Conservation (phyloP, 2,113 vertebrate species). For the Pristiophorus japonicus region DNA sequence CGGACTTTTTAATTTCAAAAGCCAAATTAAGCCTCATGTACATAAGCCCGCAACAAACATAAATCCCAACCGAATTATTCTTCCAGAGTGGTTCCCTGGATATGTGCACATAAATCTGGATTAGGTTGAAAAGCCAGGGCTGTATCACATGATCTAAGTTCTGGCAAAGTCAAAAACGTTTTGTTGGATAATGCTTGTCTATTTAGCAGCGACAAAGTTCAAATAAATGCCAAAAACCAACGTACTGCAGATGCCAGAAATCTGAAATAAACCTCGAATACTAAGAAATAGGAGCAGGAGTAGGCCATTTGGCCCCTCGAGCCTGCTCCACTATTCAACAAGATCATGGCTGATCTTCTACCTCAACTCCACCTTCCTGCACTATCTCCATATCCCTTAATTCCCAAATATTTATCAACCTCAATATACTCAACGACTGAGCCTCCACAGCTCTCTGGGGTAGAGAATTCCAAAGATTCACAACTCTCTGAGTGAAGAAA, state of each 20-base stretch:
- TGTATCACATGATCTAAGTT: neutral
- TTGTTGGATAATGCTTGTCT: neutral
- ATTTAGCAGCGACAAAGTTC: neutral
- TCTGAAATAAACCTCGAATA: neutral
- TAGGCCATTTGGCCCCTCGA: too few species aligned
- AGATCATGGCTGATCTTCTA: too few species aligned
- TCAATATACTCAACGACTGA: too few species aligned
- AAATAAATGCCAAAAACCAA: neutral
- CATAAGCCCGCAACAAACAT: neutral
- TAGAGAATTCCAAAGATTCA: too few species aligned
- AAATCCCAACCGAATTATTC: neutral
- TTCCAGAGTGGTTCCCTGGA: neutral
- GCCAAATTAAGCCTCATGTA: neutral
- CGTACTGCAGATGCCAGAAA: neutral
- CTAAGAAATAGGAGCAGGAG: too few species aligned
- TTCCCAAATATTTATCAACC: too few species aligned
- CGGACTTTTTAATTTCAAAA: neutral
- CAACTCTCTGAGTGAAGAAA: too few species aligned
- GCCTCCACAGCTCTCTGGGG: too few species aligned
- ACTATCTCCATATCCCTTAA: too few species aligned
- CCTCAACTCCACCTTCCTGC: too few species aligned
- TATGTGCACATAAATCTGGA: neutral
- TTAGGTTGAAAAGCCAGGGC: neutral
- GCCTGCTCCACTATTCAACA: too few species aligned
- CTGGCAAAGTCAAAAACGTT: neutral